Evolutionary conservation across 2,797 vertebrate species (phyloP), one percentile per base, ranked within the genome.

Genomic region (Amblyopsis hoosieri): DNA sequence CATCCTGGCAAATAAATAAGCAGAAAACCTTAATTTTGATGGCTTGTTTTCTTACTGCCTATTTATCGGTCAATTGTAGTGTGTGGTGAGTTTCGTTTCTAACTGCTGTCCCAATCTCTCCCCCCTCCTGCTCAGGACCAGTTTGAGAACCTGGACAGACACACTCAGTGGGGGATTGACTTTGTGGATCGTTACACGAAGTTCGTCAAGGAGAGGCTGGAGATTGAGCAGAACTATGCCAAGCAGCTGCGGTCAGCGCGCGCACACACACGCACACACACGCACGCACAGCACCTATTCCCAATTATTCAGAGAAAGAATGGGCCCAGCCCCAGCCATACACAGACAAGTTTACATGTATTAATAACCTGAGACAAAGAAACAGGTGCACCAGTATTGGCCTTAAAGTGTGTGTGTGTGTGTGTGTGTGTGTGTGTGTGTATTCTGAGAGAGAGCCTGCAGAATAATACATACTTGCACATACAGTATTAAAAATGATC

Each of bases 161-260:
- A 99, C 88, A 97, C 96, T 0, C 97, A 99, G 75, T 99, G 98
- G 98, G 97, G 98, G 61, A 98, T 99, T 73, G 98, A 99, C 91
- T 99, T 99, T 89, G 85, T 99, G 81, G 98, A 99, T 86, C 96
- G 95, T 87, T 99, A 98, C 0, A 93, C 95, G 82, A 99, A 99
- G 87, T 99, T 99, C 87, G 97, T 99, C 54, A 99, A 98, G 91
- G 98, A 99, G 85, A 92, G 98, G 79, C 94, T 98, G 93, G 98
- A 99, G 82, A 95, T 99, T 52, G 98, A 99, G 85, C 97, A 99
- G 81, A 94, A 92, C 89, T 99, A 99, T 85, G 97, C 98, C 72
- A 99, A 99, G 87, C 98, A 99, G 75, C 89, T 99, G 85, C 93
- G 97, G 97, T 99, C 93, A 13, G 19, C 8, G 46, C 23, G 53